Base-by-base conservation (phyloP, 2,888 invertebrate genomes). In the Drosophila mulleri region DNA sequence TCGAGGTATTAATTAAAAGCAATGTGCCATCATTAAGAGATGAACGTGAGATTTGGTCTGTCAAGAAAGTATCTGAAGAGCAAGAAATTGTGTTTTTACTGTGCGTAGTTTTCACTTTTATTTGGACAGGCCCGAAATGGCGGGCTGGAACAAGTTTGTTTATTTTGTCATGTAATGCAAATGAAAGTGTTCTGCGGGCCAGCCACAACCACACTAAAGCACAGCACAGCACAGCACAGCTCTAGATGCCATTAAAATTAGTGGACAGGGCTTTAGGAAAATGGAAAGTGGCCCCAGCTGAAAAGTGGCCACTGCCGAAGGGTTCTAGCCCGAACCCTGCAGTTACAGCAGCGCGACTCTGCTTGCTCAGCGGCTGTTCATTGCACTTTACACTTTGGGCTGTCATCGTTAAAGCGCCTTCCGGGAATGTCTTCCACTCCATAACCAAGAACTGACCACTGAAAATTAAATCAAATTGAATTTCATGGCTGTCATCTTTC, bases 11-110 rank as follows among this genome's bases (percentile, higher is more conserved):
- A 83, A 88, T 83, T 86, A 88, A 88, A 88, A 78, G 61, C 58
- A 68, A 78, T 79, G 83, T 61, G 67, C 69, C 80, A 87, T 81
- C 89, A 85, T 85, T 85, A 88, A 83, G 74, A 88, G 85, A 83
- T 88, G 87, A 74, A 87, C 89, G 89, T 88, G 89, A 85, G 85
- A 85, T 85, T 86, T 79, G 69, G 52, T 41, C 54, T 23, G 61
- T 37, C 54, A 68, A 74, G 66, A 76, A 76, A 82, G 85, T 69
- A 57, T 56, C 67, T 67, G 26, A 14, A 48, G 54, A 26, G 57
- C 64, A 68, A 69, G n/a, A 67, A 67, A 63, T 45, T 54, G 9
- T 20, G 44, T 45, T 61, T 42, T 64, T 26, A 35, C 52, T 18
- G 32, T 56, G 42, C 45, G 54, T 69, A 72, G 80, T 81, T 85